Evolutionary conservation across 2,113 vertebrate species (phyloP), one percentile per base, ranked within the genome.

Genomic region (Lepisosteus osseus): DNA sequence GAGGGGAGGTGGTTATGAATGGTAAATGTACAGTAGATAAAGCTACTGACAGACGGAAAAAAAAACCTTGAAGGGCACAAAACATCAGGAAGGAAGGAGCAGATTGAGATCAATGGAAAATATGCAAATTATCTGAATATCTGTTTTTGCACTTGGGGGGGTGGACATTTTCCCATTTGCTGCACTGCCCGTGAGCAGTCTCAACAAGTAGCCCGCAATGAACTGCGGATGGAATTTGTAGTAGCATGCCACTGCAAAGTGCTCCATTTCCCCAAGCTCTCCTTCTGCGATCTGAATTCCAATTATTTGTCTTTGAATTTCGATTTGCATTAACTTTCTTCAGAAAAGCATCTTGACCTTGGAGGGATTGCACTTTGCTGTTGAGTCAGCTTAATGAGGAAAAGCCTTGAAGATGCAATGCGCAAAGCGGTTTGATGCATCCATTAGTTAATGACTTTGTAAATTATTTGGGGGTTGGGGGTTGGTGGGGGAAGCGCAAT

Each of bases 81-180:
- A 4, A 42, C 57, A 8, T 68, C 66, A 77, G 56, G 51, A 75
- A 61, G 42, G 76, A 61, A 29, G 29, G 61, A 66, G 73, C 69
- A 77, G 77, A 83, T 83, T 70, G 73, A 85, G 80, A 86, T 85
- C 78, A 80, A 83, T 84, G 79, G 80, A 78, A 80, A 77, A 75
- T 54, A 71, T 73, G 73, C 80, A 82, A 85, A 86, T 84, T 82
- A 81, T 78, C 76, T 72, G 77, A 75, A 80, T 79, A 80, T 82
- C 76, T 72, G 68, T 83, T 76, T 74, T 71, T 73, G 77, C 73
- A 67, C 66, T 57, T 66, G 68, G 67, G 76, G 81, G 78, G n/a
- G n/a, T 3, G n/a, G 45, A 82, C 82, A 85, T 76, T 77, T 67
- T 75, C 74, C 74, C 77, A 79, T 79, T 79, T 77, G 77, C 67